Evolutionary conservation across 2,888 invertebrate species (phyloP).

Genomic region (Cheilosia variabilis): DNA sequence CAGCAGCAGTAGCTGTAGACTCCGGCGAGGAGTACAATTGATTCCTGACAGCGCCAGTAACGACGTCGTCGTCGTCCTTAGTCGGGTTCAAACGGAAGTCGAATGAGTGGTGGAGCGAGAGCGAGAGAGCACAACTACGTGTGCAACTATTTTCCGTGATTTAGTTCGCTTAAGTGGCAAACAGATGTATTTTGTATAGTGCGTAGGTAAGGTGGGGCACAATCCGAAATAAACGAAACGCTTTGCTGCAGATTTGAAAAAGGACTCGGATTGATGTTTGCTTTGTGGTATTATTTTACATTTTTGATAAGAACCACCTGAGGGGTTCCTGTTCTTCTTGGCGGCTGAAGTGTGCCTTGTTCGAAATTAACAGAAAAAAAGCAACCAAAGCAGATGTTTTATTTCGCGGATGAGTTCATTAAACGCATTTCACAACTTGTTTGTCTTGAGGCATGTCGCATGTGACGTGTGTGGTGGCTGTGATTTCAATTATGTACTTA

Average conservation of each 20-base stretch:
- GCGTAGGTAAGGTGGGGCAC: slow-evolving; percentile 69
- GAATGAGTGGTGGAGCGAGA: slow-evolving; percentile 23
- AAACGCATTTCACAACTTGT: slow-evolving; percentile 50
- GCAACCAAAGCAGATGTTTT: slow-evolving; percentile 64
- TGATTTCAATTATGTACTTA: slow-evolving; percentile 5
- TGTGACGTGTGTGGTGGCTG: slow-evolving; percentile 45
- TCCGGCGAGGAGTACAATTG: slow-evolving; percentile 59
- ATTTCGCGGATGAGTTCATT: slow-evolving; percentile 66
- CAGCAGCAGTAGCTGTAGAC: not conserved
- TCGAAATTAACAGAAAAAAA: slow-evolving; percentile 28
- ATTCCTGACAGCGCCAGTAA: slow-evolving; percentile 57
- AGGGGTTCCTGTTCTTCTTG: slow-evolving; percentile 35
- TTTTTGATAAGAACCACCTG: slow-evolving; percentile 73
- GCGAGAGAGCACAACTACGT: slow-evolving; percentile 11
- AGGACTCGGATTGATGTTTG: slow-evolving; percentile 69
- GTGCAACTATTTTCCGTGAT: slow-evolving; percentile 60
- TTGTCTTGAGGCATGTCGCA: slow-evolving; percentile 36
- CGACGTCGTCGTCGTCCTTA: slow-evolving; percentile 3
- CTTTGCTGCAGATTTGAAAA: slow-evolving; percentile 58
- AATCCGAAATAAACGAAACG: slow-evolving; percentile 39
- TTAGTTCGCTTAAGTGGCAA: slow-evolving; percentile 61
- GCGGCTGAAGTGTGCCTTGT: slow-evolving; percentile 59
- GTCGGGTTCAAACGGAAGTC: slow-evolving; percentile 71
- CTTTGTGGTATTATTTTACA: slow-evolving; percentile 71
- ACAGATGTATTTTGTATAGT: slow-evolving; percentile 66